Base-by-base conservation (phyloP, 2,113 vertebrate genomes). In the Serinus canaria region DNA sequence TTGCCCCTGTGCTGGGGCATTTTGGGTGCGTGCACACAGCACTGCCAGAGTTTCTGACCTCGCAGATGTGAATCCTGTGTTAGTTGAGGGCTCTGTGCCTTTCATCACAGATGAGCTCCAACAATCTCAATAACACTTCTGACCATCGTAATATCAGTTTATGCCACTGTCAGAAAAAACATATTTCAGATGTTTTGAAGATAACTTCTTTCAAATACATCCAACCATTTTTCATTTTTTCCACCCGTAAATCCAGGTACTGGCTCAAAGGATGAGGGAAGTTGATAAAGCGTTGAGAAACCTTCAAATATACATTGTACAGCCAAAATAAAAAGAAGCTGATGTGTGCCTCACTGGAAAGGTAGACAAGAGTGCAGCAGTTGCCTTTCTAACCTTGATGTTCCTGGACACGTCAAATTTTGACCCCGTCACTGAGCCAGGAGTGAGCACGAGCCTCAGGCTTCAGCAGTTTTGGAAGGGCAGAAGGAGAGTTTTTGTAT, bases 21-120 rank as follows among this genome's bases (percentile, higher is more conserved):
- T 35, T 5, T 10, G 60, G 20, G 9, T 27, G 5, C 0, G 0
- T 12, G 62, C 10, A 2, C 5, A 3, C 2, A 0, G 18, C 56
- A 17, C n/a, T 59, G 75, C 28, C 37, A 10, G 62, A 58, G 88
- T 62, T 84, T 37, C 35, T 44, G 81, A 37, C 33, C 41, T 44
- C 2, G 0, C 50, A 25, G n/a, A 5, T 19, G 21, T 22, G 27
- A 31, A 25, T 52, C 50, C 46, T 31, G n/a, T 7, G 1, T 33
- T 50, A 24, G 68, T 8, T 27, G 31, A 13, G 50, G 6, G 7
- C 78, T n/a, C 60, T n/a, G 1, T 43, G 66, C 63, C 24, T 82
- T 77, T 50, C 37, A 15, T 83, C 53, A 10, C 43, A 23, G 60
- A 31, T 52, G 10, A 25, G 7, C 30, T 89, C 73, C 35, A n/a